Base-by-base conservation (phyloP, 1,140 invertebrate species). In the Orchesella cincta region DNA sequence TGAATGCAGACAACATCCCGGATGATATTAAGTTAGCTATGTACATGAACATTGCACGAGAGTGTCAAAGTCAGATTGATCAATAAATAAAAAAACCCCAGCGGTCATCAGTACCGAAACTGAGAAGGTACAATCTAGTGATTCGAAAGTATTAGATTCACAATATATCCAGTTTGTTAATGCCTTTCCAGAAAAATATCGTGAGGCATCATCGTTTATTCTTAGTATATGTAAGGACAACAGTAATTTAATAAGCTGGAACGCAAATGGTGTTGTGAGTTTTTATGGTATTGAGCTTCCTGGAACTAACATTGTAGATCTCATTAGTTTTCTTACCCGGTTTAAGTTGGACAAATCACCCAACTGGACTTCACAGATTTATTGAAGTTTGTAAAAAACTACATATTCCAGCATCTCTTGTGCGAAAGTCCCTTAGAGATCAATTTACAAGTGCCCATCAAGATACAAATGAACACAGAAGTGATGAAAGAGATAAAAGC, bases 11-110 rank as follows among this genome's bases (percentile, higher is more conserved):
- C 36, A 28, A n/a, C 18, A 36, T 74, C 39, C 36, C 72, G 1
- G 72, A 74, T 29, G 72, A 74, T 29, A 74, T 74, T 16, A 74
- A 74, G 26, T 26, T 74, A 3, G 72, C 72, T 3, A 16, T 74
- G 28, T 74, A 46, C 39, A 46, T 46, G 39, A 8, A 46, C 8
- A 12, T 46, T 12, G 8, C 39, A 46, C 8, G 20, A 46, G 39
- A 12, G 8, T 8, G 8, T 12, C 39, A 46, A 46, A 46, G 20
- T 12, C 39, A 46, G 20, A 46, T 46, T 46, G 39, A 46, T 46
- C 8, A 46, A 46, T 12, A 12, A 8, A n/a, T n/a, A 46, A 20
- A 12, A 46, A 8, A 46, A 46, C 8, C 20, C 8, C 20, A 12
- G 8, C 39, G n/a, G 20, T n/a, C n/a, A n/a, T 20, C 39, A 46